These are phyloP conservation scores for Mesoligia furuncula DNA, from an alignment of 2,888 invertebrate species.

Conservation along the genomic window DNA sequence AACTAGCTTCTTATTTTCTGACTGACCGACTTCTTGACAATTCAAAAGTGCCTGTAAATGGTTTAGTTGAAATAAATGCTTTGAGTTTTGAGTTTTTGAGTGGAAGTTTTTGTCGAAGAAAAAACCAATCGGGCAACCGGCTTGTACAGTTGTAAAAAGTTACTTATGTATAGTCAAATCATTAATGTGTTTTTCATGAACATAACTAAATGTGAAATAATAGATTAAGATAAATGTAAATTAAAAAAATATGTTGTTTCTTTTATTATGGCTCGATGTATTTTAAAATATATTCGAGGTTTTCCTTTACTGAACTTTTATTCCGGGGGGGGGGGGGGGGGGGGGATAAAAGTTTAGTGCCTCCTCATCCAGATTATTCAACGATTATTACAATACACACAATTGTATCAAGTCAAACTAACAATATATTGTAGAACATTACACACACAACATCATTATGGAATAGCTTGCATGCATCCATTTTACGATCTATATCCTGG, in stretches of 20 bases:
- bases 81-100: too few relatives aligned
- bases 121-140: background rate
- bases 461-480: background rate
- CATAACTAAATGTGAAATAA: background rate
- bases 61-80: too few relatives aligned
- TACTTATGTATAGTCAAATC: background rate
- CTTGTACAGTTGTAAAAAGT: background rate
- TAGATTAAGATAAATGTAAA: conserved; percentile 25
- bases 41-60: too few relatives aligned
- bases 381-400: too few relatives aligned
- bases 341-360: too few relatives aligned
- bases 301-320: background rate
- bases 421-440: background rate
- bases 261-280: background rate
- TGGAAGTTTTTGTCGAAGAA: too few relatives aligned
- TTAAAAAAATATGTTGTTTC: background rate
- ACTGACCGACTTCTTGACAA: too few relatives aligned
- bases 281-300: conserved; percentile 22
- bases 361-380: background rate
- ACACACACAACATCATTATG: background rate
- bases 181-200: background rate
- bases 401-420: background rate
- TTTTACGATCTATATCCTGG: background rate
- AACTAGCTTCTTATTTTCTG: too few relatives aligned
- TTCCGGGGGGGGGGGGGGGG: too few relatives aligned